These are phyloP conservation scores for Diplogasteroides magnus DNA, from an alignment of 1,140 invertebrate genomes.

Conservation along the genomic window DNA sequence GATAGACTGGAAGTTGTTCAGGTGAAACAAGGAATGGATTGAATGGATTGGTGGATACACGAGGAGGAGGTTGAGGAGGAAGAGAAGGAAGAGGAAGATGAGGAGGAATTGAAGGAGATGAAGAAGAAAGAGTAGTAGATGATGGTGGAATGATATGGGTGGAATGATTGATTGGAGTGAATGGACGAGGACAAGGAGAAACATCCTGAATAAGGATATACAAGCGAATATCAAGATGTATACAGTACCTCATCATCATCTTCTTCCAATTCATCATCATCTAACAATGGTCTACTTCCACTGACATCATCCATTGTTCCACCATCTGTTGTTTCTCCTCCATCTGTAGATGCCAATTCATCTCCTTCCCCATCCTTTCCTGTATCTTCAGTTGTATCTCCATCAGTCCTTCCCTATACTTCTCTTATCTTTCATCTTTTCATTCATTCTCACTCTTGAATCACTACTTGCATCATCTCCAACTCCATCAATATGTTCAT, in stretches of 20 bases:
- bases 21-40: slow-evolving; percentile 7
- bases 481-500: slow-evolving; percentile 29
- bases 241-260: slow-evolving; percentile 14
- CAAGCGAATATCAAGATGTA: neutral
- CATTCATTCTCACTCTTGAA: slow-evolving; percentile 13
- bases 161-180: neutral
- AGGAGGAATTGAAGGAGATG: neutral
- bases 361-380: slow-evolving; percentile 7
- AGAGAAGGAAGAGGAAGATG: slow-evolving; percentile 7
- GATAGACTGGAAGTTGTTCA: neutral
- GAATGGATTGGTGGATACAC: slow-evolving; percentile 10
- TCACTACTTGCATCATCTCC: slow-evolving; percentile 29
- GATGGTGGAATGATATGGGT: too few relatives aligned
- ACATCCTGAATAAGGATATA: neutral
- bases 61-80: slow-evolving; percentile 8
- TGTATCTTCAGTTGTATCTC: slow-evolving; percentile 21
- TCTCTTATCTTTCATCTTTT: neutral
- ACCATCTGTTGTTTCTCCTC: neutral
- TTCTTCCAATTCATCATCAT: slow-evolving; percentile 30
- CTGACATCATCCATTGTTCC: slow-evolving; percentile 14
- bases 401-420: slow-evolving; percentile 20
- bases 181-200: neutral
- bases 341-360: neutral
- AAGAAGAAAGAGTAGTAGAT: neutral
- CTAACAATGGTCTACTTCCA: slow-evolving; percentile 18